Conservation (phyloP, 2,113 vertebrate species). For the Thamnaconus septentrionalis region DNA sequence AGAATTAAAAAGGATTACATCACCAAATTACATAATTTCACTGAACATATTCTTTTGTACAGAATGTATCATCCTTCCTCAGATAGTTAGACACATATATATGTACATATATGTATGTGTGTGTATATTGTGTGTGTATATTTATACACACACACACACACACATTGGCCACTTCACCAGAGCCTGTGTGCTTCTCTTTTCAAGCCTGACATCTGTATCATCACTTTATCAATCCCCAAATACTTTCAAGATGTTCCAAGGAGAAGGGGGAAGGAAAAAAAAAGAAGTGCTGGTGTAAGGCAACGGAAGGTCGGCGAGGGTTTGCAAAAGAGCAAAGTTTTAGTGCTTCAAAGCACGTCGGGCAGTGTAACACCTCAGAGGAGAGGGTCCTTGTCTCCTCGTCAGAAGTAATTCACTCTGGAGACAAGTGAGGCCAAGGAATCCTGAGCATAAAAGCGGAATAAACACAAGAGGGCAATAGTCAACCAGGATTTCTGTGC, state of each 20-base stretch:
- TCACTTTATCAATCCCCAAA: slow-evolving; percentile 57
- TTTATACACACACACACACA: not conserved
- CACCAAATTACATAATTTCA: too few relatives aligned
- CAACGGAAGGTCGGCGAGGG: slow-evolving; percentile 34
- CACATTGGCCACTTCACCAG: slow-evolving; percentile 26
- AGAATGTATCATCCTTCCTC: too few relatives aligned
- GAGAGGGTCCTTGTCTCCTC: slow-evolving; percentile 29
- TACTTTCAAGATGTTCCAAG: slow-evolving; percentile 62
- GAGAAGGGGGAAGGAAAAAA: not conserved
- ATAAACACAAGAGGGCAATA: slow-evolving; percentile 80
- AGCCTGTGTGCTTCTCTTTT: slow-evolving; percentile 31
- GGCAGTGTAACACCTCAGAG: slow-evolving; percentile 48
- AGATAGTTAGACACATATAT: too few relatives aligned
- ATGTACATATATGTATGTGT: too few relatives aligned
- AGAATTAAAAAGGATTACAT: too few relatives aligned
- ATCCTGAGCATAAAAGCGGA: slow-evolving; percentile 37
- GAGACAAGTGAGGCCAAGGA: slow-evolving; percentile 24
- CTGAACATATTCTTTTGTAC: too few relatives aligned
- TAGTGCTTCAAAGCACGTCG: slow-evolving; percentile 46
- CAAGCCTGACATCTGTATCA: slow-evolving; percentile 50
- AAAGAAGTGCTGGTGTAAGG: slow-evolving; percentile 2
- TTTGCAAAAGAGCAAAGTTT: slow-evolving; percentile 48
- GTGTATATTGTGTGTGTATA: too few relatives aligned
- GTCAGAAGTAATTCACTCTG: slow-evolving; percentile 29
- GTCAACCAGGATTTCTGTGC: slow-evolving; percentile 62